phyloP scores from a whole-genome alignment of 2,113 vertebrate genomes.

The Gorilla gorilla region DNA sequence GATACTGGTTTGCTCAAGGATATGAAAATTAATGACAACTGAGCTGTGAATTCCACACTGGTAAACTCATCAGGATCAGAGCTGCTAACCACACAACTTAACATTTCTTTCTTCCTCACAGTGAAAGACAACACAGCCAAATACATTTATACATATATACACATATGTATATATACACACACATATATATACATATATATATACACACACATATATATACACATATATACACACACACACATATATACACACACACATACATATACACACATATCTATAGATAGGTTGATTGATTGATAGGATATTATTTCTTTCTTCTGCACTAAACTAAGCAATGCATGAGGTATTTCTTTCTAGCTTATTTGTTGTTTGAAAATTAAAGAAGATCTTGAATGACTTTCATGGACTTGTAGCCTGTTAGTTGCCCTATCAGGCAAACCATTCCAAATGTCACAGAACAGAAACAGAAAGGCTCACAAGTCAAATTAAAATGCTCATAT shows the following conservation, averaged over 20 bases:
- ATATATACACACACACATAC: rapidly evolving
- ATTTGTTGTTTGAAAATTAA: not conserved
- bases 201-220: rapidly evolving
- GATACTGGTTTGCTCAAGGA: not conserved
- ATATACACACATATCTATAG: no score
- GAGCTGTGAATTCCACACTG: not conserved
- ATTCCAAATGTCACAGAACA: not conserved
- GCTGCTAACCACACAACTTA: not conserved
- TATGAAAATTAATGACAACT: not conserved
- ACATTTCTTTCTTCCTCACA: not conserved
- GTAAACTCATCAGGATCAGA: not conserved
- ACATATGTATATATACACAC: not conserved
- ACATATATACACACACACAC: no score
- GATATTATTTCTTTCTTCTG: not conserved
- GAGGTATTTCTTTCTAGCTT: not conserved
- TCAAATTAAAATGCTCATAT: not conserved
- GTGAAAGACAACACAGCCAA: not conserved
- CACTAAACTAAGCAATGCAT: not conserved
- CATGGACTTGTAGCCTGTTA: not conserved
- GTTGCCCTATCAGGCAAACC: not conserved
- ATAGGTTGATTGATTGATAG: rapidly evolving
- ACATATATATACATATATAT: no score
- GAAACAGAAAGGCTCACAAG: not conserved
- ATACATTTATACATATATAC: not conserved
- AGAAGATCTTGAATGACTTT: not conserved